phyloP scores from a whole-genome alignment of 2,113 vertebrate species.

The Phrynosoma blainvillii region DNA sequence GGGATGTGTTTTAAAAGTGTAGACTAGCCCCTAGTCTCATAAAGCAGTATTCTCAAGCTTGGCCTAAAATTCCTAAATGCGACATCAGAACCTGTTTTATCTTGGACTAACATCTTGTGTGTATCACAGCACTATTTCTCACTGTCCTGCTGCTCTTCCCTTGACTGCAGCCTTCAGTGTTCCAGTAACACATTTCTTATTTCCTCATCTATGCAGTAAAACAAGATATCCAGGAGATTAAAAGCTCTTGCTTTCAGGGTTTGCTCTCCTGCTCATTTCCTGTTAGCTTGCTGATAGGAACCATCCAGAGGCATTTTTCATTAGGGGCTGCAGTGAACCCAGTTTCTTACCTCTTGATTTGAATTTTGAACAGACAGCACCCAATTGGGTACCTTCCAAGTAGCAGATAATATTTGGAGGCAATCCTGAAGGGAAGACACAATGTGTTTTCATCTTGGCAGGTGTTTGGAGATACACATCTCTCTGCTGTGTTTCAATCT shows the following conservation, averaged over 20 bases:
- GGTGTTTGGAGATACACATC: slow-evolving; percentile 66
- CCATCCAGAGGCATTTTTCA: slow-evolving; percentile 64
- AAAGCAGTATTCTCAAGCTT: no score
- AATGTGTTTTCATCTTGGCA: slow-evolving; percentile 50
- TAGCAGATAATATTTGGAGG: slow-evolving; percentile 26
- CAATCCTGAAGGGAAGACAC: slow-evolving; percentile 36
- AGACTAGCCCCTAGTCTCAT: no score
- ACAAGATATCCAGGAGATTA: slow-evolving; percentile 56
- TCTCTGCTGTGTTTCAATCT: slow-evolving; percentile 61
- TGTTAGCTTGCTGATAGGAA: slow-evolving; percentile 58
- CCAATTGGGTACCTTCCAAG: slow-evolving; percentile 43
- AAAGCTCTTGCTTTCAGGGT: slow-evolving; percentile 61
- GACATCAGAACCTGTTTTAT: neutral
- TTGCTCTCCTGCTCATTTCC: slow-evolving; percentile 68
- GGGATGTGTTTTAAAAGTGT: no score
- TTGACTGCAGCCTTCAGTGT: slow-evolving; percentile 7
- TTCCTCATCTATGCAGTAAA: slow-evolving; percentile 26
- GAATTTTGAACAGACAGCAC: slow-evolving; percentile 51
- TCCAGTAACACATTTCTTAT: slow-evolving; percentile 37
- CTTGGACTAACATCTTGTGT: neutral
- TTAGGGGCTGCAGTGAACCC: slow-evolving; percentile 53
- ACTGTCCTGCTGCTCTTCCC: slow-evolving; percentile 4
- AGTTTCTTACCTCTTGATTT: slow-evolving; percentile 60
- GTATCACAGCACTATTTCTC: slow-evolving; percentile 15
- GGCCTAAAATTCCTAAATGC: neutral